Percentiles rank a stretch among this genome's conserved stretches.
These are phyloP conservation scores for Rugalucina vietnamica DNA, from an alignment of 2,888 invertebrate genomes.

Conservation along the genomic window DNA sequence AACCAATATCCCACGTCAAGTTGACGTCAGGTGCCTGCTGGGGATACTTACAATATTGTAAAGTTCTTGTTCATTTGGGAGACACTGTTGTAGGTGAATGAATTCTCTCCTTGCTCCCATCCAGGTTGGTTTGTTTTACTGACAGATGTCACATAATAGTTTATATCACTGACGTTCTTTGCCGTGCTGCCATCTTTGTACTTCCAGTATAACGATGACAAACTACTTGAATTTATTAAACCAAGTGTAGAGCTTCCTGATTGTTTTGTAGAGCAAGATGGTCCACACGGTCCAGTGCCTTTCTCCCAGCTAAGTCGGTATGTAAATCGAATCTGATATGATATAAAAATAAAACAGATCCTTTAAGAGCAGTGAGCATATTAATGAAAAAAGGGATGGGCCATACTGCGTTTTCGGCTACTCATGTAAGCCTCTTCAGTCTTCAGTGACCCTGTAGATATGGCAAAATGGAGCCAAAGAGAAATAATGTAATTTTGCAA, in stretches of 20 bases:
- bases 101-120: constrained; percentile 3
- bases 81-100: not conserved
- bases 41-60: not conserved
- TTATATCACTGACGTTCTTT: not conserved
- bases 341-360: no score
- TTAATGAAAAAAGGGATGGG: no score
- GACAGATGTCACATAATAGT: not conserved
- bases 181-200: not conserved
- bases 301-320: not conserved
- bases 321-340: not conserved
- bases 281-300: not conserved
- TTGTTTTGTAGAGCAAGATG: not conserved
- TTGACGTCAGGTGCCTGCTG: no score
- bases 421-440: no score
- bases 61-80: not conserved
- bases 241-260: not conserved
- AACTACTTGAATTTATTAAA: not conserved
- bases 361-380: no score
- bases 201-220: not conserved
- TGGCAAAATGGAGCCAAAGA: no score
- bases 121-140: not conserved
- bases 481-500: no score
- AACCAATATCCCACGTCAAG: no score
- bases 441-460: no score
- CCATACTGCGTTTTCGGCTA: no score